These are phyloP conservation scores for Tetheella fluctuosa DNA, from an alignment of 2,888 invertebrate genomes.

Conservation along the genomic window DNA sequence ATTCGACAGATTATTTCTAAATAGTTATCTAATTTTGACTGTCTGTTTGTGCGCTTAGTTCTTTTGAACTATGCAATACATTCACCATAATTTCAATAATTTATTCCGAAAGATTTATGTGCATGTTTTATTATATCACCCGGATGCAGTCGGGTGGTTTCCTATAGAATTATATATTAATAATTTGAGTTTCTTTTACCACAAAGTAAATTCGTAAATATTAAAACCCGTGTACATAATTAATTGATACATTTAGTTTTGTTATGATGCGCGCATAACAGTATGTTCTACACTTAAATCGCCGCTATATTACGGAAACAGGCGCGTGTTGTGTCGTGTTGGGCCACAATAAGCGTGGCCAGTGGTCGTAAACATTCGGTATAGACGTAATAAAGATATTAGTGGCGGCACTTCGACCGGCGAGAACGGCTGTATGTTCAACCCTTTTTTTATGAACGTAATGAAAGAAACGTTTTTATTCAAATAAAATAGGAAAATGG, in stretches of 20 bases:
- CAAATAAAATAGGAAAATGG: conserved; percentile 39
- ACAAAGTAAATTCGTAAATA: no score
- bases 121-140: no score
- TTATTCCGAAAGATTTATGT: no score
- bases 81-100: no score
- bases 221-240: neutral
- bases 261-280: neutral
- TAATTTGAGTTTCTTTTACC: no score
- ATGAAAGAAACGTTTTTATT: conserved; percentile 47
- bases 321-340: conserved; percentile 49
- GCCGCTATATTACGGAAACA: conserved; percentile 33
- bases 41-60: no score
- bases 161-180: no score
- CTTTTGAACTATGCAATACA: no score
- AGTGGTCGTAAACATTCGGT: conserved; percentile 62
- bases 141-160: no score
- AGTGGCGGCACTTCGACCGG: conserved; percentile 44
- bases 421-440: conserved; percentile 41
- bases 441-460: conserved; percentile 44
- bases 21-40: no score
- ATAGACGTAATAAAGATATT: conserved; percentile 67
- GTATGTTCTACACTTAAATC: conserved; percentile 22
- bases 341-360: conserved; percentile 52
- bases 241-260: neutral
- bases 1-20: no score